Conservation (phyloP, 1,140 invertebrate species). For the Batillaria attramentaria region DNA sequence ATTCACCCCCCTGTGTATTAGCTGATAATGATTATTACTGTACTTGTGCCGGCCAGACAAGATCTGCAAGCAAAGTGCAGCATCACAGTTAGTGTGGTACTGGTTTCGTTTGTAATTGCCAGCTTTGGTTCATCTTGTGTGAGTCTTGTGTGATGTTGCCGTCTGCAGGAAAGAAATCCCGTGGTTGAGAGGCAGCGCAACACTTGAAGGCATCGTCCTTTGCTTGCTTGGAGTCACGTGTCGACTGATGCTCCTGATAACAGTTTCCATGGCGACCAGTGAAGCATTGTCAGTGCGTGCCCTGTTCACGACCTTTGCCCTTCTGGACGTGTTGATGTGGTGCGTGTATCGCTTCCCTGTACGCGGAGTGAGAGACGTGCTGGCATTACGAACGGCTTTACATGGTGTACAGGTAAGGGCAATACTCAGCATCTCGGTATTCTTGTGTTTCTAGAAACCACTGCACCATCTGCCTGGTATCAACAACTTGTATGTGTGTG, state of each 20-base stretch:
- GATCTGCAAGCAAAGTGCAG: background rate
- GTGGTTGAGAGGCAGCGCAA: background rate
- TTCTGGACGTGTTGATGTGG: conserved; percentile 29
- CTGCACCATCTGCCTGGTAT: too few relatives aligned
- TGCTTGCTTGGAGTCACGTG: background rate
- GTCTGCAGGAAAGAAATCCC: conserved; percentile 24
- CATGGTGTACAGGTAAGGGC: conserved; percentile 1
- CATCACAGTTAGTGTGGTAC: background rate
- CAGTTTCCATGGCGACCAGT: background rate
- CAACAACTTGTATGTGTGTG: too few relatives aligned
- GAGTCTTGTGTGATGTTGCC: background rate
- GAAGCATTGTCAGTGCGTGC: background rate
- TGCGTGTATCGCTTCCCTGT: conserved; percentile 23
- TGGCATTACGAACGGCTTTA: background rate
- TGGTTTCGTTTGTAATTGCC: background rate
- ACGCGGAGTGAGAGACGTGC: background rate
- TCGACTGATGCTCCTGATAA: conserved; percentile 18
- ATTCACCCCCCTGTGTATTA: too few relatives aligned
- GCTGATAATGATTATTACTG: background rate
- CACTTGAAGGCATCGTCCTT: background rate
- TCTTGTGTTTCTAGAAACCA: too few relatives aligned
- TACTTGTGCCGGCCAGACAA: background rate
- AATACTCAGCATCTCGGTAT: too few relatives aligned
- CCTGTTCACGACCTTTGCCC: conserved; percentile 18
- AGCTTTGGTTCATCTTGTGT: too few relatives aligned